These are phyloP conservation scores for Murina feae DNA, from an alignment of 2,113 vertebrate species.

Conservation along the genomic window DNA sequence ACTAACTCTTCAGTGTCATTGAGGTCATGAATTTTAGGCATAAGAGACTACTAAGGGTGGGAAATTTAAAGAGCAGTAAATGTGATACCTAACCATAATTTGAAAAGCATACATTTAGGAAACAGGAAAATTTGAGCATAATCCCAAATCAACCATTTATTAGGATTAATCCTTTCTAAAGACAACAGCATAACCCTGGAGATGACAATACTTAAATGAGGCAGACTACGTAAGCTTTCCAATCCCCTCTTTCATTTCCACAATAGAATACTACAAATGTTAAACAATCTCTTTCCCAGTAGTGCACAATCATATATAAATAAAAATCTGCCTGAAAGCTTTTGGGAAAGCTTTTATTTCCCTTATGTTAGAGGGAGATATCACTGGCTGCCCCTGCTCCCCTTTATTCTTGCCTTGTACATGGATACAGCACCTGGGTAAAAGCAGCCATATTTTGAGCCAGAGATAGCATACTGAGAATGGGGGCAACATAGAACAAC, in stretches of 20 bases:
- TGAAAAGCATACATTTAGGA: not conserved
- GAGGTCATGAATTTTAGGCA: not conserved
- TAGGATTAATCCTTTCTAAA: not conserved
- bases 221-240: not conserved
- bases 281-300: not conserved
- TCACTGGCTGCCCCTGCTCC: not conserved
- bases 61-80: not conserved
- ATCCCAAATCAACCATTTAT: not conserved
- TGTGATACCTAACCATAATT: not conserved
- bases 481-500: not conserved
- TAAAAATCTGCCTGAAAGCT: not conserved
- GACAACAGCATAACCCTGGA: not conserved
- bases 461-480: not conserved
- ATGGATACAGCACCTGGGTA: not conserved
- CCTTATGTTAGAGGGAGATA: not conserved
- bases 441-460: not conserved
- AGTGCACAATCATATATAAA: not conserved
- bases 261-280: not conserved
- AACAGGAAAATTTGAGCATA: not conserved
- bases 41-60: not conserved
- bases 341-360: not conserved
- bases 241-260: not conserved
- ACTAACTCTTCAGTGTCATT: not conserved
- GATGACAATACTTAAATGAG: not conserved
- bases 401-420: not conserved